A percentile compares a stretch with the other conserved stretches of the same genome.
phyloP scores from a whole-genome alignment of 2,113 vertebrate species.

The Bufo bufo region DNA sequence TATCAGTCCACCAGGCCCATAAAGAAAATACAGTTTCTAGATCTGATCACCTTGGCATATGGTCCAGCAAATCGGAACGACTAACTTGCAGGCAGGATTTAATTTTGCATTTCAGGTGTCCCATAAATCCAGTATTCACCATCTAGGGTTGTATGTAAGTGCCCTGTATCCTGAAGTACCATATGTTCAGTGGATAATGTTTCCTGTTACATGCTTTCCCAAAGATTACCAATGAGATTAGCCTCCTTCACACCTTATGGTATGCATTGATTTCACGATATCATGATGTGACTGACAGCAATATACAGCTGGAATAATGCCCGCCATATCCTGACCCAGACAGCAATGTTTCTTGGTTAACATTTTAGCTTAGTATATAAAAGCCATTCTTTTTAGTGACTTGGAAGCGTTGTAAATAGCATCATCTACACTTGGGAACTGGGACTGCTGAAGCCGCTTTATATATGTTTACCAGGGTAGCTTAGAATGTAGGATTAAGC shows the following conservation, averaged over 20 bases:
- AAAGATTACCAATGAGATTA: constrained; percentile 40
- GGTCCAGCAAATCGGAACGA: neutral
- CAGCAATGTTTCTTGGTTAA: neutral
- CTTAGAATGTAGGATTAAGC: constrained; percentile 66
- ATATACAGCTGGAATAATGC: constrained; percentile 48
- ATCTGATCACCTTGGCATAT: neutral
- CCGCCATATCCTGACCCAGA: constrained; percentile 1
- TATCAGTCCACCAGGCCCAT: neutral
- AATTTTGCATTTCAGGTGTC: neutral
- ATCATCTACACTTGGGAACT: constrained; percentile 31
- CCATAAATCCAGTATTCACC: neutral
- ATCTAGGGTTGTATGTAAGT: neutral
- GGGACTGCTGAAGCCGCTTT: constrained; percentile 31
- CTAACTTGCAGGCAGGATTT: neutral
- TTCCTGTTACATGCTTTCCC: neutral
- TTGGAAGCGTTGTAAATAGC: constrained; percentile 4
- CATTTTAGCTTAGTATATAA: constrained; percentile 56
- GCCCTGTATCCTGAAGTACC: neutral
- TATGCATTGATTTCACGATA: constrained; percentile 15
- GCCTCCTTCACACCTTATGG: constrained; percentile 23
- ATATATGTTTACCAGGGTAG: constrained; percentile 55
- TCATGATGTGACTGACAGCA: constrained; percentile 39
- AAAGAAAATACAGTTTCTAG: neutral
- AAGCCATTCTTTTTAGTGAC: constrained; percentile 63
- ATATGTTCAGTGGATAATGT: neutral